Evolutionary conservation across 2,888 invertebrate species (phyloP), one percentile per base, ranked within the genome.

Genomic region (Cyclophora albipunctata): DNA sequence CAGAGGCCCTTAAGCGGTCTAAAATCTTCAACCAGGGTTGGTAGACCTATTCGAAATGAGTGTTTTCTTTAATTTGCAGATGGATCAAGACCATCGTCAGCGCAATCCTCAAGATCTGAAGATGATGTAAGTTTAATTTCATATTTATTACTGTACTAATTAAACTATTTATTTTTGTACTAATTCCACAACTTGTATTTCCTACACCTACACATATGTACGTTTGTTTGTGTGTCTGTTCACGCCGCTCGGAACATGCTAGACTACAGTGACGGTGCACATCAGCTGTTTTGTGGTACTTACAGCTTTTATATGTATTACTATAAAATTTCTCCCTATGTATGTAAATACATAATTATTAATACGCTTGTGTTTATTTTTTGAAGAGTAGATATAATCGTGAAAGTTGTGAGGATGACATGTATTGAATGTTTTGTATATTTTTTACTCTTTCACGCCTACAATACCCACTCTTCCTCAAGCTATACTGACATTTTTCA

Each of bases 81-180:
- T 58, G 80, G 84, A 40, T 87, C 87, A 2, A 75, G 87, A 57
- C 87, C 88, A 1, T 87, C 87, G 4, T 88, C 88, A 41, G 85
- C 84, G 0, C 59, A 82, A 48, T 88, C 88, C 4, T 80, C 80
- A 40, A 78, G 80, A 54, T 88, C 88, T 33, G 87, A 88, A 45
- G 43, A 78, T 47, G 87, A 88, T 71, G 87, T 88, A 67, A 78
- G 84, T 75, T 48, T 3, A 40, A 48, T 45, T 40, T 37, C 33
- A 41, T 42, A 43, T 34, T 43, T 40, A 37, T 47, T 46, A 47
- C 34, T 5, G 6, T 45, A 45, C 5, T 45, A 37, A 40, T 47
- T 45, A 37, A 20, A 20, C 20, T 20, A 20, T 1, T 20, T 20
- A 20, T 20, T 20, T 1, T 20, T 20, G 20, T 20, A 20, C 20